Conservation (phyloP, 53 echinoderm and acorn worm genomes). For the Crossaster papposus region DNA sequence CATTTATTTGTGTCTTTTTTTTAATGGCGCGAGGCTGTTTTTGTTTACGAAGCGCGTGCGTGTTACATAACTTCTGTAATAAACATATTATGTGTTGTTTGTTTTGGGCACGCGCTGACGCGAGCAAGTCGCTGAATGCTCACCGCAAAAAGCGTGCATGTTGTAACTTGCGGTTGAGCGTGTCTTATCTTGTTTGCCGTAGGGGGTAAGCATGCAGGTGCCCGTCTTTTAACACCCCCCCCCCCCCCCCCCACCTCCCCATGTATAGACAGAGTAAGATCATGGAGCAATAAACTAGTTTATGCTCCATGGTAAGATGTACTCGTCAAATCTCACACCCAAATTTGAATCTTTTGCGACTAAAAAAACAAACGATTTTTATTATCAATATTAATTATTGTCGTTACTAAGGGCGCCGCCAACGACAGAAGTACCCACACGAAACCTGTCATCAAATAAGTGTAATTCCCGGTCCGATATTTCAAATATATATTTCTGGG, state of each 20-base stretch:
- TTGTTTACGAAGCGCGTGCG: slow-evolving; percentile 12
- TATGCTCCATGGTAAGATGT: no score
- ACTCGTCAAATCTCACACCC: no score
- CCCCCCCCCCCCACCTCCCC: no score
- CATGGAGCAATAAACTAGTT: no score
- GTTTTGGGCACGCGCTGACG: slow-evolving; percentile 10
- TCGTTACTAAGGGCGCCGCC: neutral
- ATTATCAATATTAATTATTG: neutral
- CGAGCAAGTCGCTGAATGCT: neutral
- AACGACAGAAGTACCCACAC: neutral
- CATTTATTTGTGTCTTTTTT: no score
- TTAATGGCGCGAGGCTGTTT: neutral
- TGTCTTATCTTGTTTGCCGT: neutral
- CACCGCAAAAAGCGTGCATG: neutral
- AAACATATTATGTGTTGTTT: neutral
- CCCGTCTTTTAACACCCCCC: no score
- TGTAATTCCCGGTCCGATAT: no score
- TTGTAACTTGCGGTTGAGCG: neutral
- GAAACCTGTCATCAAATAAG: no score
- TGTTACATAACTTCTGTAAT: slow-evolving; percentile 15
- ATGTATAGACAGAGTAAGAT: no score
- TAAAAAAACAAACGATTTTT: no score
- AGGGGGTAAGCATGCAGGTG: neutral
- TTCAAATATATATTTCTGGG: no score
- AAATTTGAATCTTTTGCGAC: no score